Base-by-base conservation (phyloP, 2,888 invertebrate genomes). In the Pseudolycoriella hygida region DNA sequence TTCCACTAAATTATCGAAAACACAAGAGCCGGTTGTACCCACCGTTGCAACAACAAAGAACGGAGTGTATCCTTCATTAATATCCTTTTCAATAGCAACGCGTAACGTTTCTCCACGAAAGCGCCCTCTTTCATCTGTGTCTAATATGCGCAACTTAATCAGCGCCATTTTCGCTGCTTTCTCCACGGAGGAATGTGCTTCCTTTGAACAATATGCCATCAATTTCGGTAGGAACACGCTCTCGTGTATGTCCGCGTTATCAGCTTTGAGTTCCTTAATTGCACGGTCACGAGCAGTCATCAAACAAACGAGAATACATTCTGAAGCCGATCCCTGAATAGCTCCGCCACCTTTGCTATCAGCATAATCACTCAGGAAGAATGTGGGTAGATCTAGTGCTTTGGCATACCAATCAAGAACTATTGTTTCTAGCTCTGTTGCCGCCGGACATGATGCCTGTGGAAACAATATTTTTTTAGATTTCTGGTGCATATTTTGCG, bases 381-480 rank as follows among this genome's bases (percentile, higher is more conserved):
- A 74, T 47, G 71, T 66, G 0, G 88, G 87, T 3, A 88, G 68
- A 38, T 77, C 78, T 44, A 88, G 73, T 2, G 78, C 78, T 60
- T 74, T 75, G 39, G 80, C 85, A 51, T 83, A 73, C 87, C 87
- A 88, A 57, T 88, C 84, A 53, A 85, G 66, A 2, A 87, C 79
- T 49, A 88, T 78, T 1, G 79, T 80, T 64, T 88, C 87, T 42
- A 88, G 62, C 64, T 88, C 88, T n/a, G 86, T 83, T 51, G 83
- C 80, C 1, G 86, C 83, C 11, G 88, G 88, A 62, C 82, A 81
- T 3, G 87, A 82, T 8, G 85, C 84, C 84, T 83, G 49, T 25
- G 60, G 60, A 40, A 42, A 25, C 8, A 25, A 25, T 8, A n/a
- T n/a, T n/a, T n/a, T n/a, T n/a, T n/a, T 51, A 50, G 48, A 39